phyloP scores from a whole-genome alignment of 2,888 invertebrate species.

The Dicyrtoma fusca region DNA sequence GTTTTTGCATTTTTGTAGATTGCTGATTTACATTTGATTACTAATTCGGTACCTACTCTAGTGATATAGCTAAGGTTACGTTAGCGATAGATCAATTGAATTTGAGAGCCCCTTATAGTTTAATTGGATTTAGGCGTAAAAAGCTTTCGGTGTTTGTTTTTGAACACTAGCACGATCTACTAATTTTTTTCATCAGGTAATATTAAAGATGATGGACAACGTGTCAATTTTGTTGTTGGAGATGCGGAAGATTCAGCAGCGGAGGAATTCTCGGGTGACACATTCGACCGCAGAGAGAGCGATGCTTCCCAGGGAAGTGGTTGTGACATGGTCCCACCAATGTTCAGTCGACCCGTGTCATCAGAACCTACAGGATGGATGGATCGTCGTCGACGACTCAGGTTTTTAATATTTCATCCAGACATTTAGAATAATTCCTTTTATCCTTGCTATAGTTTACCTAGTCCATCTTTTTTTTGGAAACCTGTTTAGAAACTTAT shows the following conservation, averaged over 20 bases:
- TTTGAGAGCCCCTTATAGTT: no score
- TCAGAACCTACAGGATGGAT: conserved; percentile 37
- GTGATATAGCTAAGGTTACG: no score
- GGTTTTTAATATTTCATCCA: conserved; percentile 37
- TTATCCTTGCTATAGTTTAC: not conserved
- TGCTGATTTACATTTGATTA: no score
- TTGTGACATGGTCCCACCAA: conserved; percentile 39
- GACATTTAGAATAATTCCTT: not conserved
- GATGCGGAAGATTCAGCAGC: conserved; percentile 47
- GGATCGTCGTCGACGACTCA: conserved; percentile 49
- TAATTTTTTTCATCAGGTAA: conserved; percentile 23
- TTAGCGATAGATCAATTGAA: no score
- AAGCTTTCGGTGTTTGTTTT: not conserved
- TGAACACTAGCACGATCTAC: conserved; percentile 3
- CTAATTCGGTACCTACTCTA: no score
- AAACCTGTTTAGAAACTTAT: no score
- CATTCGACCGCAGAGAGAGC: conserved; percentile 38
- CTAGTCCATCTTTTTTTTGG: no score
- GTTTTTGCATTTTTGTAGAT: no score
- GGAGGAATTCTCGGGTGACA: conserved; percentile 40
- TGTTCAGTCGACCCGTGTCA: conserved; percentile 38
- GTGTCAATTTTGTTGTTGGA: conserved; percentile 55
- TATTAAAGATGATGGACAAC: conserved; percentile 45
- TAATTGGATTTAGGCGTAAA: no score
- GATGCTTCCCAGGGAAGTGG: conserved; percentile 36